A percentile compares a stretch with the other conserved stretches of the same genome.
Conservation (phyloP, 2,797 vertebrate species). For the Adelosebastes latens region DNA sequence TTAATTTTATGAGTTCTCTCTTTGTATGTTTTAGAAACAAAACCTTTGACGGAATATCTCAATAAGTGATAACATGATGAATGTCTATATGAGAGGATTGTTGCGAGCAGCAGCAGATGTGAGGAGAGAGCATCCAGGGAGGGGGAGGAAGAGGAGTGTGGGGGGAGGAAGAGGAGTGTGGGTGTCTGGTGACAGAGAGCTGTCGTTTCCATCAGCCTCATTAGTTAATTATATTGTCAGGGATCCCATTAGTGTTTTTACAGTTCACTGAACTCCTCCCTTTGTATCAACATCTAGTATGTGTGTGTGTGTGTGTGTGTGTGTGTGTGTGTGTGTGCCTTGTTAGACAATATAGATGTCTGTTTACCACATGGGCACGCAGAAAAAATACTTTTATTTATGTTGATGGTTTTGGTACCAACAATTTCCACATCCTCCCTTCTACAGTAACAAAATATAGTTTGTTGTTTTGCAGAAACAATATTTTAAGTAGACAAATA, state of each 20-base stretch:
- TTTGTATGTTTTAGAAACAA: background rate
- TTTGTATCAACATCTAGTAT: conserved; percentile 56
- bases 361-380: background rate
- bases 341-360: conserved; percentile 3
- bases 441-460: too few relatives aligned
- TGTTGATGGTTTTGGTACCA: background rate
- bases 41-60: background rate
- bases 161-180: conserved; percentile 4
- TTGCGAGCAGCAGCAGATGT: conserved; percentile 50
- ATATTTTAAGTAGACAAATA: background rate
- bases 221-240: conserved; percentile 74
- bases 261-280: conserved; percentile 66
- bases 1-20: background rate
- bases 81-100: background rate
- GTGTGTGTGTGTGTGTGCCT: background rate
- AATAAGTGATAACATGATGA: background rate
- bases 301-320: conserved; percentile 13
- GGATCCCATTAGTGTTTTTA: conserved; percentile 72
- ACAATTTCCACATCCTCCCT: background rate
- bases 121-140: background rate
- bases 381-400: background rate
- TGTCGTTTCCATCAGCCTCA: conserved; percentile 65
- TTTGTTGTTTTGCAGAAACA: background rate
- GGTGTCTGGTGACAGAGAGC: conserved; percentile 46
- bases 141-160: background rate